Base-by-base conservation (phyloP, 2,888 invertebrate species). In the Diadegma fenestrale region DNA sequence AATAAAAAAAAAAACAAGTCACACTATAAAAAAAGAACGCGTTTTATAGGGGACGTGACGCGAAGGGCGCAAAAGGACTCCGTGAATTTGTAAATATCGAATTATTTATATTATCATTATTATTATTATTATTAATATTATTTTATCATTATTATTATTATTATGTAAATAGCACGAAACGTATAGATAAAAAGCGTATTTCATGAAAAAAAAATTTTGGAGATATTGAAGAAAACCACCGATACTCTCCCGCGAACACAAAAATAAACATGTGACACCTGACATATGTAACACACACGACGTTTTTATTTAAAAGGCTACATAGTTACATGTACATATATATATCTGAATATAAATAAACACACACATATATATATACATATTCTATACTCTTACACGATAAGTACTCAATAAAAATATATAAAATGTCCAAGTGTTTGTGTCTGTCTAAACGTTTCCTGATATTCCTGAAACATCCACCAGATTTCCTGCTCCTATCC, bases 331-430 rank as follows among this genome's bases (percentile, higher is more conserved):
- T 78, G 88, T 90, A 90, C 90, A 88, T 64, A 86, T 88, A 89
- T 88, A 86, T 87, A 87, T 87, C 87, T 88, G 88, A 88, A 84
- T 88, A 87, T 87, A 89, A 76, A 85, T 85, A 85, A 71, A 88
- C 90, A 90, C 90, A 88, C 69, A 86, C 88, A 89, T 88, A 85
- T 88, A 87, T 87, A 88, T 79, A 91, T 90, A 92, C 91, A 92
- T 92, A 93, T 93, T 93, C 92, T 93, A 93, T 93, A 93, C 92
- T 93, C 93, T 93, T 93, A 93, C 92, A 92, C 91, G 91, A 92
- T 93, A 93, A 93, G 93, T 93, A 93, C 91, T 93, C 93, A 93
- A 93, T 93, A 93, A 93, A 93, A 93, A 93, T 93, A 93, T 93
- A 93, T 93, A 93, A 93, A 93, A 93, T 90, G 89, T 92, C 92